Percentiles rank a stretch among this genome's conserved stretches.
Conservation (phyloP, 2,797 vertebrate species). For the Tamandua tetradactyla region DNA sequence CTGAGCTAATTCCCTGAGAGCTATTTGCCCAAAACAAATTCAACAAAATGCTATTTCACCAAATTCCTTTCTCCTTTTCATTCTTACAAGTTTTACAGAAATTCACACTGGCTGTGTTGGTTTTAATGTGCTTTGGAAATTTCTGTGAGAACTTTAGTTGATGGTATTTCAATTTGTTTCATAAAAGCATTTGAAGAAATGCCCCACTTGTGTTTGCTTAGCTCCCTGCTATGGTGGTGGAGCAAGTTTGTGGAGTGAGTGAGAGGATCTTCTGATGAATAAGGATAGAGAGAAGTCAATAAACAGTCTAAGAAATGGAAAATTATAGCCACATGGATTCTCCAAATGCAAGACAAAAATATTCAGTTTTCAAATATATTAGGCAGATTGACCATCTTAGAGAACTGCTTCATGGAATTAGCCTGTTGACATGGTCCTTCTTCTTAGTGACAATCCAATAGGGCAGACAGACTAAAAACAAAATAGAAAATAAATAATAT, state of each 20-base stretch:
- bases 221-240: background rate
- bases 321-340: background rate
- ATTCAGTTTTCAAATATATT: background rate
- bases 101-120: background rate
- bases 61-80: background rate
- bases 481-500: background rate
- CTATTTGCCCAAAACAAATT: slow-evolving; percentile 17
- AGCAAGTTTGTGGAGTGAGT: background rate
- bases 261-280: background rate
- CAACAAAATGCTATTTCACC: background rate
- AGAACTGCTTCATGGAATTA: background rate
- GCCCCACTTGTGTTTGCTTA: background rate
- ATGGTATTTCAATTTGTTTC: background rate
- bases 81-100: background rate
- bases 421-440: background rate
- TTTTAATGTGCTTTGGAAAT: background rate
- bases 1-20: background rate
- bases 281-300: background rate
- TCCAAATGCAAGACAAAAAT: background rate
- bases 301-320: background rate
- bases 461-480: background rate
- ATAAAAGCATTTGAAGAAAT: background rate
- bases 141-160: background rate
- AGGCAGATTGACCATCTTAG: background rate
- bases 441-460: background rate